Evolutionary conservation across 2,797 vertebrate genomes (phyloP).

Genomic region (Mallotus villosus): DNA sequence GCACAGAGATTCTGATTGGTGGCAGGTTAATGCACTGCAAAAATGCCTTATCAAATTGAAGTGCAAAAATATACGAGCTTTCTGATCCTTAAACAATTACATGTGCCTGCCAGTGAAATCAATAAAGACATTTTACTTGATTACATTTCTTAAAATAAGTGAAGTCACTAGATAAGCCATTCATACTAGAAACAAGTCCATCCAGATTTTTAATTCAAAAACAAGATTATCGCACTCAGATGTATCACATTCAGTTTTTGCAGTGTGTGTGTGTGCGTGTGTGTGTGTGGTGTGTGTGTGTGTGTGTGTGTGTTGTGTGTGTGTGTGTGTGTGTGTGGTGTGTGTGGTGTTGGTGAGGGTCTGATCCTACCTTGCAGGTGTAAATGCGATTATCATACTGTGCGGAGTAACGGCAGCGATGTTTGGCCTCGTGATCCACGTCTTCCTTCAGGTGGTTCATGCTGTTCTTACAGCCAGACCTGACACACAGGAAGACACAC

Average conservation of each 20-base stretch:
- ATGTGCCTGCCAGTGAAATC: too few species aligned
- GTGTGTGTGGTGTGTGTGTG: too few species aligned
- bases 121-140: too few species aligned
- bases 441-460: constrained; percentile 98
- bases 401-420: constrained; percentile 92
- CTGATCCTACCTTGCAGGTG: constrained; percentile 89
- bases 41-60: too few species aligned
- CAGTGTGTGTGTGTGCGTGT: background rate
- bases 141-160: too few species aligned
- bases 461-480: constrained; percentile 94
- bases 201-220: too few species aligned
- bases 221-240: background rate
- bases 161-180: too few species aligned
- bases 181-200: too few species aligned
- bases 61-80: too few species aligned
- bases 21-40: background rate
- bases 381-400: constrained; percentile 97
- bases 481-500: constrained; percentile 48
- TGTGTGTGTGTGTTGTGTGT: background rate
- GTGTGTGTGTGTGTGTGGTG: background rate
- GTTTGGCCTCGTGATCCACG: constrained; percentile 88
- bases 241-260: background rate
- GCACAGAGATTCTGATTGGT: constrained; percentile 29
- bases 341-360: background rate
- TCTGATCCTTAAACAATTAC: too few species aligned